Evolutionary conservation across 2,797 vertebrate genomes (phyloP).

Genomic region (Eulemur mongoz): DNA sequence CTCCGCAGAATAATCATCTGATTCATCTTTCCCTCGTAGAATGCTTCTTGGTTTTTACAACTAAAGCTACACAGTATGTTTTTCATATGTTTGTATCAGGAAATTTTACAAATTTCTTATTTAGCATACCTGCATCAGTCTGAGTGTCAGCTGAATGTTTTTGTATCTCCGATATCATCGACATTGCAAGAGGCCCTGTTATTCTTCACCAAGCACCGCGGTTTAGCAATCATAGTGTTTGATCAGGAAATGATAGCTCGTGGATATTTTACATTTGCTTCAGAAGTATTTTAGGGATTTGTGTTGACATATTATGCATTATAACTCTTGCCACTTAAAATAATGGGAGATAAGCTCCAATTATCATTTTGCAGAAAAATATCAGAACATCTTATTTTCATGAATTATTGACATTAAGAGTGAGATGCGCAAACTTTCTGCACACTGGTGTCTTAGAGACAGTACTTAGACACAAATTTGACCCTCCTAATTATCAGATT

Average conservation of each 20-base stretch:
- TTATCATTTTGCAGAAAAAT: neutral
- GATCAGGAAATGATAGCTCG: neutral
- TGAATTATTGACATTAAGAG: neutral
- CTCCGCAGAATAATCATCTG: neutral
- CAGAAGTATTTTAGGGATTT: neutral
- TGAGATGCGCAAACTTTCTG: neutral
- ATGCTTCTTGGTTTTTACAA: neutral
- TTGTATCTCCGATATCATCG: neutral
- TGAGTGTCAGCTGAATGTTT: neutral
- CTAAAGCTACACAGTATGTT: neutral
- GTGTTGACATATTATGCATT: neutral
- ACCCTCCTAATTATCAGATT: neutral
- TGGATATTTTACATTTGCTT: neutral
- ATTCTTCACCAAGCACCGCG: neutral
- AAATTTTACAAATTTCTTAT: neutral
- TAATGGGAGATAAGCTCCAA: neutral
- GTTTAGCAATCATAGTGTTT: neutral
- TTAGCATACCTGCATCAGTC: neutral
- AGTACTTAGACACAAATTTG: neutral
- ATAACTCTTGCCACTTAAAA: conserved; percentile 25
- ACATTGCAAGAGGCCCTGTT: neutral
- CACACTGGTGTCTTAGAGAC: neutral
- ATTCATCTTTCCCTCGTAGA: neutral
- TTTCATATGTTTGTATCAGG: neutral
- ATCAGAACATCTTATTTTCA: neutral